These are phyloP conservation scores for Hypercompe scribonia DNA, from an alignment of 2,888 invertebrate species.

Conservation along the genomic window DNA sequence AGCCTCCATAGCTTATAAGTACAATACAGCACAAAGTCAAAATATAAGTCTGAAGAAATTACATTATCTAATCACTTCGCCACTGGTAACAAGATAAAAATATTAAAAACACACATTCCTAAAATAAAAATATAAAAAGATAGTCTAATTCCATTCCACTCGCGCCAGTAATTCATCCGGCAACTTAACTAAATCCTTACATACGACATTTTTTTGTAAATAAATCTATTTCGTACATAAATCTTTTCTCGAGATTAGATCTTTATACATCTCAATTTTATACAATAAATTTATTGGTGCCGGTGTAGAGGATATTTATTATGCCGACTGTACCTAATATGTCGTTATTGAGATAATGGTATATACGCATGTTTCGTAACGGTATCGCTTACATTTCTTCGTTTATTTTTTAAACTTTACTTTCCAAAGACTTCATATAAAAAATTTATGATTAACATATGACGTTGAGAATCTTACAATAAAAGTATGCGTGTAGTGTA, in stretches of 20 bases:
- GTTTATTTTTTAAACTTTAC: constrained; percentile 48
- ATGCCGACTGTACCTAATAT: constrained; percentile 78
- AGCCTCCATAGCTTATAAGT: background rate
- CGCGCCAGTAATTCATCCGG: constrained; percentile 42
- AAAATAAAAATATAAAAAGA: constrained; percentile 26
- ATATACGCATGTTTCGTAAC: constrained; percentile 69
- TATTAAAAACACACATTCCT: background rate
- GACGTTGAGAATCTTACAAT: background rate
- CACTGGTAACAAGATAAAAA: background rate
- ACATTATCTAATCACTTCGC: background rate
- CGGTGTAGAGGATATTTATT: constrained; percentile 74
- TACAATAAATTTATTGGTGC: constrained; percentile 79
- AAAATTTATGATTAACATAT: background rate
- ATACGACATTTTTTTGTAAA: constrained; percentile 56
- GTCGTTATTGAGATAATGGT: constrained; percentile 78
- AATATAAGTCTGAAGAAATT: background rate
- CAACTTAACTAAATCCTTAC: constrained; percentile 50
- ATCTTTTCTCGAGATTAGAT: constrained; percentile 81
- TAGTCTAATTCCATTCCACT: constrained; percentile 38
- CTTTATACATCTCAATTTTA: constrained; percentile 83
- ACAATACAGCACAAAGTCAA: background rate
- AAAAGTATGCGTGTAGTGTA: too few relatives aligned
- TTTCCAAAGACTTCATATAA: background rate
- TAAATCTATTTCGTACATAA: constrained; percentile 80
- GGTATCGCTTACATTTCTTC: constrained; percentile 63